Conservation (phyloP, 1,140 invertebrate genomes). For the Hylyphantes graminicola region DNA sequence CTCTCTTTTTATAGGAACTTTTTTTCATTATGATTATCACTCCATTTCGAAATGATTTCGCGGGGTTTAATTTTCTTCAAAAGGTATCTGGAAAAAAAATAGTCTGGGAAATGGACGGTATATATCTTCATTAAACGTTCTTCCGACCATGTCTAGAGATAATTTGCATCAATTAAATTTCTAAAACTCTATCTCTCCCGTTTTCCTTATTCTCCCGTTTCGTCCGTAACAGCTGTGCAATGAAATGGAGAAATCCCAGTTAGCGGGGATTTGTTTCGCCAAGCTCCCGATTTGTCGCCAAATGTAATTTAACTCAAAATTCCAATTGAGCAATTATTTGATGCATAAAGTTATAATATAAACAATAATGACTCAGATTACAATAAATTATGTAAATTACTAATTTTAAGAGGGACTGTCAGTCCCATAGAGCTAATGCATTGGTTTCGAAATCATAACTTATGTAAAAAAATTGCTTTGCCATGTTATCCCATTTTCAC, state of each 20-base stretch:
- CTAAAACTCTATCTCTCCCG: constrained; percentile 7
- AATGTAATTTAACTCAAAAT: too few relatives aligned
- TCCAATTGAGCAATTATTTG: too few relatives aligned
- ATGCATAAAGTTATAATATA: too few relatives aligned
- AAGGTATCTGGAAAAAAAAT: constrained; percentile 33
- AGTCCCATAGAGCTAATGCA: too few relatives aligned
- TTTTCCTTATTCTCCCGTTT: neutral
- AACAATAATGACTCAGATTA: too few relatives aligned
- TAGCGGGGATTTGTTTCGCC: too few relatives aligned
- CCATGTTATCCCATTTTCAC: too few relatives aligned
- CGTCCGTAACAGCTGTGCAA: constrained; percentile 42
- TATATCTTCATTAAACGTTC: constrained; percentile 56
- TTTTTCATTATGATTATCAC: constrained; percentile 1
- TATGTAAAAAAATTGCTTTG: too few relatives aligned
- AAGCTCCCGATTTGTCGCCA: too few relatives aligned
- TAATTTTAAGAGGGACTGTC: too few relatives aligned
- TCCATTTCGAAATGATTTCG: constrained; percentile 35
- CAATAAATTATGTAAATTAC: too few relatives aligned
- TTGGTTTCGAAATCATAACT: too few relatives aligned
- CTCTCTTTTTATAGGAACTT: neutral
- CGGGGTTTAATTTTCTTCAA: constrained; percentile 44
- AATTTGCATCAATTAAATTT: constrained; percentile 60
- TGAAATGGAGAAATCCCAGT: constrained; percentile 10
- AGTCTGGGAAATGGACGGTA: constrained; percentile 24
- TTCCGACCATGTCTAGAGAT: constrained; percentile 33